These are phyloP conservation scores for Semnornis frantzii DNA, from an alignment of 2,113 vertebrate genomes.

Conservation along the genomic window DNA sequence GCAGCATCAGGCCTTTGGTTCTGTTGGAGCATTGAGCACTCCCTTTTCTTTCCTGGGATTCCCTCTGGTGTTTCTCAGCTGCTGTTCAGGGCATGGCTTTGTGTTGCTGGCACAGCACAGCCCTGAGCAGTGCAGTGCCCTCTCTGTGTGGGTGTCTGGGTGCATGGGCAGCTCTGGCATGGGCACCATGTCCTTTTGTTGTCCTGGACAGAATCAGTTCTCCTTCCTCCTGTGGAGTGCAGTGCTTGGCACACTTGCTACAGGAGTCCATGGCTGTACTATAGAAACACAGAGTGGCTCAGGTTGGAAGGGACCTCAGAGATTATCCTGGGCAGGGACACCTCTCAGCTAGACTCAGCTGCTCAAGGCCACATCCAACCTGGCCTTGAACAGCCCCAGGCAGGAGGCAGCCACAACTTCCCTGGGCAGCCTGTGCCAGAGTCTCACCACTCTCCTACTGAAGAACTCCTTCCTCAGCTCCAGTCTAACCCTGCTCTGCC, in stretches of 20 bases:
- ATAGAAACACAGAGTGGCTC: no score
- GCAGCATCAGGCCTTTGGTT: neutral
- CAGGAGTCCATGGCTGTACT: neutral
- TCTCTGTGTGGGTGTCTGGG: neutral
- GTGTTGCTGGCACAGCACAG: accelerated
- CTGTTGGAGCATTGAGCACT: neutral
- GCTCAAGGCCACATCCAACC: no score
- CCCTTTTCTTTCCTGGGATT: neutral
- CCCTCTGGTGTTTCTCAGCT: neutral
- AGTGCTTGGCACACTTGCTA: neutral
- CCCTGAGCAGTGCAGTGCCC: accelerated
- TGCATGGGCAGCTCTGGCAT: neutral
- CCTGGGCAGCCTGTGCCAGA: no score
- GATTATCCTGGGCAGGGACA: no score
- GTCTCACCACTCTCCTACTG: no score
- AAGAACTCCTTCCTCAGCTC: no score
- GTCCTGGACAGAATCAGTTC: neutral
- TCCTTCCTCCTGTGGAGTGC: neutral
- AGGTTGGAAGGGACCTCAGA: no score
- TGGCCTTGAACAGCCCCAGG: no score
- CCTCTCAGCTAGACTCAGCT: no score
- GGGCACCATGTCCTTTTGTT: accelerated
- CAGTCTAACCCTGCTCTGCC: no score
- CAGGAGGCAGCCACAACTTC: no score
- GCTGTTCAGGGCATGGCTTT: accelerated